Percentiles rank a stretch among this genome's conserved stretches.
Evolutionary conservation across 1,140 invertebrate genomes (phyloP).

Genomic region (Bombus consobrinus): DNA sequence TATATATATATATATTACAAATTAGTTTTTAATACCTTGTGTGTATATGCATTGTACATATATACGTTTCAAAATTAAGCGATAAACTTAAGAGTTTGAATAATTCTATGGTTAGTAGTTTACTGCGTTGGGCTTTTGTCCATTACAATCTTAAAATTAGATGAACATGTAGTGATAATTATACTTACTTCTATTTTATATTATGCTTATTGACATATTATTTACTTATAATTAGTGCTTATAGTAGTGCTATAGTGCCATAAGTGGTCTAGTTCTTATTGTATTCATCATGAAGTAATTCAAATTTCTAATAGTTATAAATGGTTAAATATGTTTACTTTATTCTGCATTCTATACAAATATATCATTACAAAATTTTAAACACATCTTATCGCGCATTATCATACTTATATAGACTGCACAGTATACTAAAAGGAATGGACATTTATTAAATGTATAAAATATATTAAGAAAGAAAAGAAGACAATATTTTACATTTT

Average conservation of each 20-base stretch:
- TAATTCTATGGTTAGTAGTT: not conserved
- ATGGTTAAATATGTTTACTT: not conserved
- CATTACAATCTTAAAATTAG: too few relatives aligned
- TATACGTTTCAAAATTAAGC: not conserved
- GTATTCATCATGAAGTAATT: too few relatives aligned
- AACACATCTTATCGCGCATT: not conserved
- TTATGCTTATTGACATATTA: not conserved
- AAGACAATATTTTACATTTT: not conserved
- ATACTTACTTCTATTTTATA: too few relatives aligned
- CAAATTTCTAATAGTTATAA: not conserved
- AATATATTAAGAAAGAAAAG: not conserved
- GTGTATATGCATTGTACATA: not conserved
- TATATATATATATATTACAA: too few relatives aligned
- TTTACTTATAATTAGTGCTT: not conserved
- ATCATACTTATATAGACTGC: not conserved
- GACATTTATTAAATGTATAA: conserved; percentile 24
- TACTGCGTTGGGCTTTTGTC: too few relatives aligned
- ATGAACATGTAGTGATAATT: too few relatives aligned
- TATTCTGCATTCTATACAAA: not conserved
- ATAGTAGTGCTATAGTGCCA: too few relatives aligned
- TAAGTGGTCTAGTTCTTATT: too few relatives aligned
- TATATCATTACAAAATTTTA: not conserved
- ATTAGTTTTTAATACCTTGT: too few relatives aligned
- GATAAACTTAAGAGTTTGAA: not conserved
- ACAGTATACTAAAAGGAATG: not conserved